Evolutionary conservation across 2,113 vertebrate species (phyloP).

Genomic region (Tauraco erythrolophus): DNA sequence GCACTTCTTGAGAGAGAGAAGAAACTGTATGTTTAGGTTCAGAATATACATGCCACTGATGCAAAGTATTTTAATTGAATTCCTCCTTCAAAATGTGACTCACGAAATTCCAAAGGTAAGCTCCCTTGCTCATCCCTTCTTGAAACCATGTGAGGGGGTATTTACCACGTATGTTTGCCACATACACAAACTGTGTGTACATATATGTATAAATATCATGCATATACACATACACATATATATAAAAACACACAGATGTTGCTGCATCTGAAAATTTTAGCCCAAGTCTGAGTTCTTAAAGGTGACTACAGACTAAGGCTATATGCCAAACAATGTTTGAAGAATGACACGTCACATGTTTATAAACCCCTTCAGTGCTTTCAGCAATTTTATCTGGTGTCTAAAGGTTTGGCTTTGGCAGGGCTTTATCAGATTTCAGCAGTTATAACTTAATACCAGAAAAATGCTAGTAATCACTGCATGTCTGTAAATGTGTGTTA

Average conservation of each 20-base stretch:
- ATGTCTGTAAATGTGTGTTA: background rate
- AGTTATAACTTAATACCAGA: background rate
- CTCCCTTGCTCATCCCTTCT: background rate
- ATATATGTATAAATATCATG: background rate
- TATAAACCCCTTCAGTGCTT: background rate
- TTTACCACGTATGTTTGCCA: background rate
- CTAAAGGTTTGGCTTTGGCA: background rate
- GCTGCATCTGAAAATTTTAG: background rate
- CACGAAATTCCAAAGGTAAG: background rate
- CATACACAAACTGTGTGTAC: background rate
- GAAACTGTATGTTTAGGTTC: fast-evolving
- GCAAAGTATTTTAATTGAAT: background rate
- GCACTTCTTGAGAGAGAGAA: background rate
- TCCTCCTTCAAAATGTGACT: background rate
- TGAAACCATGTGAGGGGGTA: background rate
- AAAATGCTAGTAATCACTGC: conserved; percentile 6
- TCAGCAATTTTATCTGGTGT: background rate
- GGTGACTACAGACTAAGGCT: background rate
- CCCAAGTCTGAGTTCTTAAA: background rate
- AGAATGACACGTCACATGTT: background rate
- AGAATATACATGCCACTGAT: background rate
- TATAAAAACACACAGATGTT: background rate
- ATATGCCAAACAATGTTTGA: background rate
- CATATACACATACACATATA: background rate
- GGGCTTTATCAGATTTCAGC: background rate